Conservation (phyloP, 35 echinoderm and acorn worm species). For the Strongylocentrotus purpuratus region DNA sequence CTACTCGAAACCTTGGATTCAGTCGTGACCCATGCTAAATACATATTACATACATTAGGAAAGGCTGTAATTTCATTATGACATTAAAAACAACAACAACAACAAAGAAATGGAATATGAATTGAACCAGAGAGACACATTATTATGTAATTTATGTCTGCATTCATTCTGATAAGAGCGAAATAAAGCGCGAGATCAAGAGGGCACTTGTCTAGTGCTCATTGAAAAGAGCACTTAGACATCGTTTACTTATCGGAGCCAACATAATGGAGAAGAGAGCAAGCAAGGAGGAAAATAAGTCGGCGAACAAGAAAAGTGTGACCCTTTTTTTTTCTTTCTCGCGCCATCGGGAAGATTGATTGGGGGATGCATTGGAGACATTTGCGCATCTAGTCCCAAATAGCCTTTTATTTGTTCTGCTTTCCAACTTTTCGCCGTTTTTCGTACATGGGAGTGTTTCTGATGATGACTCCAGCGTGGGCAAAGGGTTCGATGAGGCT, state of each 20-base stretch:
- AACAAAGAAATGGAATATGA: neutral
- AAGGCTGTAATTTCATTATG: too few species aligned
- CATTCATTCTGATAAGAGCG: neutral
- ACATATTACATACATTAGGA: too few species aligned
- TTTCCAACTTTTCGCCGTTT: neutral
- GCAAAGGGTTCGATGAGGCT: neutral
- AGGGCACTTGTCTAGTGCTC: neutral
- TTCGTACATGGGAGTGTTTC: neutral
- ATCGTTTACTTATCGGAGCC: slow-evolving; percentile 15
- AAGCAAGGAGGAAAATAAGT: neutral
- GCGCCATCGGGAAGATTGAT: neutral
- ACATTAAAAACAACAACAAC: too few species aligned
- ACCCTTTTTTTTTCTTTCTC: neutral
- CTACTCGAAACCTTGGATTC: too few species aligned
- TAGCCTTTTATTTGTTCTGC: slow-evolving; percentile 12
- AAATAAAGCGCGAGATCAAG: neutral
- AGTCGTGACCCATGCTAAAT: too few species aligned
- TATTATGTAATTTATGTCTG: neutral
- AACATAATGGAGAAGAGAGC: neutral
- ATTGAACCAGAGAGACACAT: neutral
- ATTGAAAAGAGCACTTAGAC: slow-evolving; percentile 11
- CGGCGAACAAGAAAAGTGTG: neutral
- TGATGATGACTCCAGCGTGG: neutral
- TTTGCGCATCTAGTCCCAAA: slow-evolving; percentile 16
- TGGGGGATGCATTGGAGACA: neutral